These are phyloP conservation scores for Littorina saxatilis DNA, from an alignment of 1,140 invertebrate genomes.

Conservation along the genomic window DNA sequence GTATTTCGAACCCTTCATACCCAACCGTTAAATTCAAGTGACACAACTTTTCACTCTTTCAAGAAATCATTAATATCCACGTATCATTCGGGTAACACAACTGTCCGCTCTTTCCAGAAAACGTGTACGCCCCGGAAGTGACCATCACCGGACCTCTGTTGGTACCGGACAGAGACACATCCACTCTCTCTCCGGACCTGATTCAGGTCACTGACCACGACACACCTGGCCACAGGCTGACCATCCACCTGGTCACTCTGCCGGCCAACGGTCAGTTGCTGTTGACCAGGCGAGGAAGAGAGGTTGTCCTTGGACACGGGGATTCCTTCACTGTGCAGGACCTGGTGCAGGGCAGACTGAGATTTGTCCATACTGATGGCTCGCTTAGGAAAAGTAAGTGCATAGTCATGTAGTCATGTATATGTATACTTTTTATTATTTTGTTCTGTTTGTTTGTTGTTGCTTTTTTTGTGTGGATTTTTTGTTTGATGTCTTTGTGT, in stretches of 20 bases:
- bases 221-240: constrained; percentile 42
- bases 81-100: too few species aligned
- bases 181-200: constrained; percentile 36
- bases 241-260: constrained; percentile 40
- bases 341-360: constrained; percentile 48
- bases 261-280: constrained; percentile 53
- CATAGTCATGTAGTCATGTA: too few species aligned
- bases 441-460: too few species aligned
- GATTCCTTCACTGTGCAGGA: constrained; percentile 50
- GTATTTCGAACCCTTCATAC: too few species aligned
- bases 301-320: constrained; percentile 45
- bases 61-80: too few species aligned
- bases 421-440: too few species aligned
- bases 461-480: not conserved
- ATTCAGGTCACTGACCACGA: constrained; percentile 53
- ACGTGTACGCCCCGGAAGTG: constrained; percentile 44
- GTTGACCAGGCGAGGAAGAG: constrained; percentile 44
- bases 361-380: constrained; percentile 43
- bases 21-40: too few species aligned
- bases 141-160: constrained; percentile 45
- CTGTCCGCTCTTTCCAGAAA: too few species aligned
- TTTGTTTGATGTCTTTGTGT: not conserved
- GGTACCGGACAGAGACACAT: constrained; percentile 39
- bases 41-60: too few species aligned
- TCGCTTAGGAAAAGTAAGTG: constrained; percentile 43